Conservation (phyloP, 2,113 vertebrate genomes). For the Rhinolophus sinicus region DNA sequence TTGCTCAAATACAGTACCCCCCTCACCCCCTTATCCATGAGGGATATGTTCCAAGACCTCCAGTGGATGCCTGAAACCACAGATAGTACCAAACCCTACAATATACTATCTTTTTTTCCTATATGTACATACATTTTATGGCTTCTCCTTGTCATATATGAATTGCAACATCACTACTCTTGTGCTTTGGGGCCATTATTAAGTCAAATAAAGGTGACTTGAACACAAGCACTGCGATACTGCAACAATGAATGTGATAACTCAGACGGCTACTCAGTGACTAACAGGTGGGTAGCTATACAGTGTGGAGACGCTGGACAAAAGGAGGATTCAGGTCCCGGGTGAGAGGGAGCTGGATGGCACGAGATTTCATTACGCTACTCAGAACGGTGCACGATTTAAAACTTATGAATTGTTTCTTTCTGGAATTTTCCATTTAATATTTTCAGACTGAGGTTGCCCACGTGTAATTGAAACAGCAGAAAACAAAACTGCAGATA, state of each 20-base stretch:
- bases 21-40: background rate
- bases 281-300: background rate
- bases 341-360: background rate
- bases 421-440: background rate
- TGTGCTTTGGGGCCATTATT: background rate
- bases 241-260: background rate
- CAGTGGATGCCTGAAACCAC: background rate
- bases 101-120: background rate
- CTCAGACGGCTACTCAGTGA: background rate
- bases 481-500: background rate
- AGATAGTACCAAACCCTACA: background rate
- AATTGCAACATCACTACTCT: background rate
- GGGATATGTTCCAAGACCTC: background rate
- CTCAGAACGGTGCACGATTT: background rate
- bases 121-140: background rate
- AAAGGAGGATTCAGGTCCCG: background rate
- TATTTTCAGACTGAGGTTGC: background rate
- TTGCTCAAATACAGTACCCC: background rate
- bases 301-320: background rate
- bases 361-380: background rate
- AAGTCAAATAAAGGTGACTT: too few species aligned
- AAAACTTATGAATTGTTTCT: background rate
- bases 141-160: background rate
- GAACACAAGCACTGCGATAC: background rate
- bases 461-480: background rate